These are phyloP conservation scores for Parthenolecanium corni DNA, from an alignment of 2,888 invertebrate genomes.

Conservation along the genomic window DNA sequence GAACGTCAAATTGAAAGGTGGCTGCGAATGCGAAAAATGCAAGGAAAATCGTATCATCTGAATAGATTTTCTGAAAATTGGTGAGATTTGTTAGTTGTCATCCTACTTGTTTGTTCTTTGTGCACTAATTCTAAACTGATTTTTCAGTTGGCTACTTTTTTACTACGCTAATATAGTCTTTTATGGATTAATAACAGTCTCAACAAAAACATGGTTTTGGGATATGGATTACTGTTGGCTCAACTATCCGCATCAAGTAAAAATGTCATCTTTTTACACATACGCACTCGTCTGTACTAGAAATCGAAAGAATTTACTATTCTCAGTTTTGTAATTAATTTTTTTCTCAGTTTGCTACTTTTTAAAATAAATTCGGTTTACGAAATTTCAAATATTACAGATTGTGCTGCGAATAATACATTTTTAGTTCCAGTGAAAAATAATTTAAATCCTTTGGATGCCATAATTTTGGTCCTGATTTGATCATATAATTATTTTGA, in stretches of 20 bases:
- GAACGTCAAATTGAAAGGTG: conserved; percentile 84
- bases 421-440: too few relatives aligned
- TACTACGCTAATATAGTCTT: conserved; percentile 73
- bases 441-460: too few relatives aligned
- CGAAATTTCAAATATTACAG: too few relatives aligned
- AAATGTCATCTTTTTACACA: neutral
- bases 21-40: conserved; percentile 70
- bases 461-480: too few relatives aligned
- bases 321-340: too few relatives aligned
- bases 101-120: neutral
- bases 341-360: too few relatives aligned
- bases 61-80: conserved; percentile 85
- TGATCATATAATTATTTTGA: too few relatives aligned
- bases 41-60: conserved; percentile 77
- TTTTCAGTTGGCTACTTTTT: conserved; percentile 63
- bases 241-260: conserved; percentile 63
- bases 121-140: neutral
- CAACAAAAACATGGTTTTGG: conserved; percentile 91
- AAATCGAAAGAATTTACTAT: too few relatives aligned
- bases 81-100: conserved; percentile 35
- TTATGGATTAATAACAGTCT: conserved; percentile 66
- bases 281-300: too few relatives aligned
- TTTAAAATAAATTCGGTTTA: too few relatives aligned
- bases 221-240: conserved; percentile 77
- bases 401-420: too few relatives aligned